phyloP scores from a whole-genome alignment of 92 coral and sea anemone genomes.

The Blastomussa wellsi region DNA sequence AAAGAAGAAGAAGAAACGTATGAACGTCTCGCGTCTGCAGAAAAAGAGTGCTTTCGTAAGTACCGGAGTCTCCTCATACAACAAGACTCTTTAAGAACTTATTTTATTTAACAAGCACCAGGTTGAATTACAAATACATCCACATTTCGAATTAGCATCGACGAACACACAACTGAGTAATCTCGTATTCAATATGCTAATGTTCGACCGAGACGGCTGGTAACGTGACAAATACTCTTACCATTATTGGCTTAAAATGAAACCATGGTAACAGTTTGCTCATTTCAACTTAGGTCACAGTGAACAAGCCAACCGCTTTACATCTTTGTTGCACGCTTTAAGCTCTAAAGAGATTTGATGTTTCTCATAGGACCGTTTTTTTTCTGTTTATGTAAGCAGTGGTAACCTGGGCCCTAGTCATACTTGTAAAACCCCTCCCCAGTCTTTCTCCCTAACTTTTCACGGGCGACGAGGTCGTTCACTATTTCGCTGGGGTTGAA shows the following conservation, averaged over 20 bases:
- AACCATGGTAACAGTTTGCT: neutral
- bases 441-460: slow-evolving; percentile 88
- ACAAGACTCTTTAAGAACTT: neutral
- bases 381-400: neutral
- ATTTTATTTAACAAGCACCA: slow-evolving; percentile 4
- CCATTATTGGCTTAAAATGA: neutral
- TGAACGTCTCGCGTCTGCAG: no score
- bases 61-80: neutral
- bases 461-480: slow-evolving; percentile 86
- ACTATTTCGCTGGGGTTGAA: slow-evolving; percentile 80
- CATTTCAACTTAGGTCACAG: neutral
- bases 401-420: slow-evolving; percentile 31
- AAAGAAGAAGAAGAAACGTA: no score
- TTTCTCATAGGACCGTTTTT: neutral
- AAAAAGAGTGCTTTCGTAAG: no score
- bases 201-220: neutral
- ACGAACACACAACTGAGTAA: neutral
- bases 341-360: neutral
- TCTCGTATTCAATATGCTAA: neutral
- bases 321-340: neutral
- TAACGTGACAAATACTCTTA: neutral
- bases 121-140: neutral
- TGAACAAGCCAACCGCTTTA: neutral
- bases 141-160: neutral
- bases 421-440: slow-evolving; percentile 98